Evolutionary conservation across 1,140 invertebrate genomes (phyloP), one percentile per base, ranked within the genome.

Genomic region (Neodiprion pinetum): DNA sequence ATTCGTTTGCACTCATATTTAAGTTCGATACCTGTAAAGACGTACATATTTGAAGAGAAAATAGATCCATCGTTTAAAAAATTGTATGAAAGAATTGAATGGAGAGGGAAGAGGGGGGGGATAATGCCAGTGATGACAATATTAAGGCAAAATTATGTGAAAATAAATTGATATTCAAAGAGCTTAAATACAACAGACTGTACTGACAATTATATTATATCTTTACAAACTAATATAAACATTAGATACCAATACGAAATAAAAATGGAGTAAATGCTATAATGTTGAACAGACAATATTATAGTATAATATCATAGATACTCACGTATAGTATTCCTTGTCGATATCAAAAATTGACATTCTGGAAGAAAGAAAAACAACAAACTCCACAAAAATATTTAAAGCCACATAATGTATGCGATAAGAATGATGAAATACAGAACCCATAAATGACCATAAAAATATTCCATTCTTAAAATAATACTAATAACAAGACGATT

Each of bases 121-220:
- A 7, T 69, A 17, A 47, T 68, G 79, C 79, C 79, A 79, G 83
- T 77, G 70, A 78, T 78, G 84, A 83, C 84, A 85, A 85, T 85
- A 85, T 80, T 80, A 70, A 73, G 67, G 78, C 50, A 73, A 81
- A 77, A 76, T 50, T 77, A 50, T 78, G 72, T 65, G 76, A 70
- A 80, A 73, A 72, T 79, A 79, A 79, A 79, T 80, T 72, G 75
- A 79, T 81, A 79, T 79, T 81, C 70, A 71, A 83, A 78, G 81
- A 84, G 82, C 82, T 84, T 83, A 82, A 83, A 79, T 79, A 81
- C 72, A 75, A 82, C 79, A 81, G 79, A 84, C 81, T 84, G 78
- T 82, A 84, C 78, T 77, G 77, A 81, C 77, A 82, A 83, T 82
- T 84, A 80, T 78, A 82, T 79, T 78, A 82, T 78, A 76, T 70